Evolutionary conservation across 2,797 vertebrate species (phyloP).

Genomic region (Paedocypris micromegethes): DNA sequence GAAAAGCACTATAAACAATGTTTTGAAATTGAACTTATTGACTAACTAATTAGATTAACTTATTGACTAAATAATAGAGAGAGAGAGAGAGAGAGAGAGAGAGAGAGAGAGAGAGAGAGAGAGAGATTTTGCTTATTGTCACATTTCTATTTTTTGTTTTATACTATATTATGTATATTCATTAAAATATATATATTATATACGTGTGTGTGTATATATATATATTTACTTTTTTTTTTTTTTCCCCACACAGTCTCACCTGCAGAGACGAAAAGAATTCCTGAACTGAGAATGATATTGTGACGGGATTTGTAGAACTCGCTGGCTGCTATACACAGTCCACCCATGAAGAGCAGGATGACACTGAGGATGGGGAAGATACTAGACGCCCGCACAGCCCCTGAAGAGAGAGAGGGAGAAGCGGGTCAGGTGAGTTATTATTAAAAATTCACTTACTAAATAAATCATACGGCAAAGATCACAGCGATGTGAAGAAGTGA

Average conservation of each 20-base stretch:
- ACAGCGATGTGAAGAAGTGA: conserved; percentile 13
- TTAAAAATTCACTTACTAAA: conserved; percentile 16
- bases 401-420: conserved; percentile 57
- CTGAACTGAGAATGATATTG: conserved; percentile 98
- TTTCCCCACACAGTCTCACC: conserved; percentile 64
- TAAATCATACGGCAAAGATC: neutral
- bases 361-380: conserved; percentile 98
- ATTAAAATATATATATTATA: neutral
- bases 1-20: no score
- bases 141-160: no score
- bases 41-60: no score
- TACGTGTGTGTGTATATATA: neutral
- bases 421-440: conserved; percentile 1
- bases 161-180: no score
- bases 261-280: conserved; percentile 98
- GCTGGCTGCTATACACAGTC: conserved; percentile 96
- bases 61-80: no score
- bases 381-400: conserved; percentile 93
- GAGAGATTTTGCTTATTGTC: no score
- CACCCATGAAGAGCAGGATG: conserved; percentile 98
- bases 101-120: no score
- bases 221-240: neutral
- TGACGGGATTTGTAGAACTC: conserved; percentile 99
- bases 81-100: no score
- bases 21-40: no score